Base-by-base conservation (phyloP, 2,113 vertebrate genomes). In the Antennarius striatus region DNA sequence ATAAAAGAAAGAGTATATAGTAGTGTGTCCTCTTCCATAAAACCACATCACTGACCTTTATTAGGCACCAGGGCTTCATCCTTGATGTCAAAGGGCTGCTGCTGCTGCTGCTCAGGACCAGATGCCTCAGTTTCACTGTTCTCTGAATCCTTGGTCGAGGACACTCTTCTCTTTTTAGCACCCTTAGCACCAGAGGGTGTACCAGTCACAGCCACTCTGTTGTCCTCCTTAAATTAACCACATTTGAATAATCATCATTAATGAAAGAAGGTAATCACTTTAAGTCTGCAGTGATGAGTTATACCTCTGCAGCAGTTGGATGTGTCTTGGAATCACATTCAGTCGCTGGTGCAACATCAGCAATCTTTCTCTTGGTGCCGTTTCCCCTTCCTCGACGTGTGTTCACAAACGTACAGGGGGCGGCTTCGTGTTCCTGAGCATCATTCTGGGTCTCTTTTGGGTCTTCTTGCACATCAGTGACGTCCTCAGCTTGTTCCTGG, bases 381-480 rank as follows among this genome's bases (percentile, higher is more conserved):
- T 81, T 54, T 10, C 62, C 71, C 65, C 85, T 93, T 47, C 89
- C 89, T 55, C 64, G 55, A 4, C 79, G 91, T 79, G 92, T 94
- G 70, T 92, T 95, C 59, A 93, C 71, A 68, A 90, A 91, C 15
- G 58, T 49, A 11, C 39, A 28, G 16, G 0, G 1, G 17, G 39
- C 43, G 45, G 46, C 48, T 51, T 87, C 5, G 22, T 9, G 32
- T 11, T 49, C 56, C 53, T 53, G n/a, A 48, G 16, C 4, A 16
- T 16, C 10, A 1, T 82, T 75, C 46, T 32, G 54, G 48, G 50
- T 71, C 28, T 3, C 39, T 0, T 71, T 73, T 8, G 52, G 6
- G 2, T 90, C 63, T 53, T 91, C 71, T 43, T 63, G 39, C 0
- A 52, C 72, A 32, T 62, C 60, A 63, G 51, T 2, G 14, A 46